Evolutionary conservation across 2,888 invertebrate genomes (phyloP).

Genomic region (Dastarcus helophoroides): DNA sequence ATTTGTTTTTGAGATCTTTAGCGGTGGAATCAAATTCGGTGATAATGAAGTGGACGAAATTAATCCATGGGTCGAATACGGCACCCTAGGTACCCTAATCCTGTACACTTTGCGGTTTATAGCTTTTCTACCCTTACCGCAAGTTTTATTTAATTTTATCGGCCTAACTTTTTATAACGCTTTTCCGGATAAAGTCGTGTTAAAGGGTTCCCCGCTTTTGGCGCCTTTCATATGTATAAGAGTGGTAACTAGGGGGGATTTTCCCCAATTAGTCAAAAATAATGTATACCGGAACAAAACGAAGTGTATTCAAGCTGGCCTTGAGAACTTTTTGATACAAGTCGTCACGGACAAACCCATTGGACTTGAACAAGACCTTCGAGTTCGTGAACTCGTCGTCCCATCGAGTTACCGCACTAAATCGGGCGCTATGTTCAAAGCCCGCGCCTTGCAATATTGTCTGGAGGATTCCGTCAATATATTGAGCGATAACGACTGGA

Average conservation of each 20-base stretch:
- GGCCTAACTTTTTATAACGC: slow-evolving; percentile 86
- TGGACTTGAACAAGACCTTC: slow-evolving; percentile 62
- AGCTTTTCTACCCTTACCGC: slow-evolving; percentile 77
- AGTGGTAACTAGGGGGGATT: slow-evolving; percentile 90
- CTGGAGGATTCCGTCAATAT: slow-evolving; percentile 81
- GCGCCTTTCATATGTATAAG: slow-evolving; percentile 92
- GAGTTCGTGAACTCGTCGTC: slow-evolving; percentile 81
- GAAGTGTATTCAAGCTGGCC: slow-evolving; percentile 75
- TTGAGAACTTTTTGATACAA: slow-evolving; percentile 93
- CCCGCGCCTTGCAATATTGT: slow-evolving; percentile 90
- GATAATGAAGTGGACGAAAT: slow-evolving; percentile 37
- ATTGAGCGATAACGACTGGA: slow-evolving; percentile 83
- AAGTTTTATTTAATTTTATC: slow-evolving; percentile 78
- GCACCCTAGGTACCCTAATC: slow-evolving; percentile 57
- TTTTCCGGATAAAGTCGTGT: slow-evolving; percentile 80
- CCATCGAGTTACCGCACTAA: slow-evolving; percentile 78
- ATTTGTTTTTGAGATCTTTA: slow-evolving; percentile 53
- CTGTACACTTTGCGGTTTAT: slow-evolving; percentile 69
- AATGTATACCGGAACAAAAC: slow-evolving; percentile 83
- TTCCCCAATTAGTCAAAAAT: slow-evolving; percentile 75
- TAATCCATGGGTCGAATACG: slow-evolving; percentile 77
- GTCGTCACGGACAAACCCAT: slow-evolving; percentile 88
- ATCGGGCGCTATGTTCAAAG: slow-evolving; percentile 87
- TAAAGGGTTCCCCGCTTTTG: slow-evolving; percentile 77
- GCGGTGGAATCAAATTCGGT: slow-evolving; percentile 39